These are phyloP conservation scores for Rhagophthalmus giganteus DNA, from an alignment of 2,888 invertebrate species.

Conservation along the genomic window DNA sequence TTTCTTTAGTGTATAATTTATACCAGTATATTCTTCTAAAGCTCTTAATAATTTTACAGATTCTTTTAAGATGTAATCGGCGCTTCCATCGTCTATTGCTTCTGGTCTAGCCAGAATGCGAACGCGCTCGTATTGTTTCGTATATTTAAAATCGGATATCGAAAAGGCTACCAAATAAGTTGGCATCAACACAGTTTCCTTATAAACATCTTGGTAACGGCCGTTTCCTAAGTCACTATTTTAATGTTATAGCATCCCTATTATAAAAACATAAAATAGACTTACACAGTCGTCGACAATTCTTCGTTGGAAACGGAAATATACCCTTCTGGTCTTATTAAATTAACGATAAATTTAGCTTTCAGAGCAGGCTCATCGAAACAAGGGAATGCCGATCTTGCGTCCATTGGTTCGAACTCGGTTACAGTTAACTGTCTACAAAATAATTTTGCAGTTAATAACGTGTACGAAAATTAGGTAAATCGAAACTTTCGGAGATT, in stretches of 20 bases:
- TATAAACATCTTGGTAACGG: conserved; percentile 1
- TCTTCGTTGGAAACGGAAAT: conserved; percentile 22
- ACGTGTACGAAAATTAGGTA: too few relatives aligned
- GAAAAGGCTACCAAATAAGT: conserved; percentile 83
- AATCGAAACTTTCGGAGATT: too few relatives aligned
- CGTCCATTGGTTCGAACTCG: too few relatives aligned
- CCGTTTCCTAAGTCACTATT: neutral
- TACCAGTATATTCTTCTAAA: conserved; percentile 1
- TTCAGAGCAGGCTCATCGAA: conserved; percentile 65
- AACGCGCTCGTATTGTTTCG: conserved; percentile 51
- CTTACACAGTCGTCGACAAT: conserved; percentile 4
- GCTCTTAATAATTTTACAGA: conserved; percentile 11
- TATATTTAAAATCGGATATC: conserved; percentile 70
- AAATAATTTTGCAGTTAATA: too few relatives aligned
- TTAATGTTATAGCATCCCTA: neutral
- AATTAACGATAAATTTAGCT: conserved; percentile 51
- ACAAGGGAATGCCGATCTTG: conserved; percentile 73
- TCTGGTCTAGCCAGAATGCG: conserved; percentile 70
- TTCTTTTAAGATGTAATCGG: conserved; percentile 10
- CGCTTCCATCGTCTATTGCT: conserved; percentile 66
- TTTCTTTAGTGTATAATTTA: conserved; percentile 4
- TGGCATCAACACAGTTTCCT: conserved; percentile 63
- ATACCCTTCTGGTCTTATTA: conserved; percentile 40
- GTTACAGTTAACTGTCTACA: too few relatives aligned
- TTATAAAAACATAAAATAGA: conserved; percentile 1